phyloP scores from a whole-genome alignment of 2,113 vertebrate species.

The Corythoichthys intestinalis region DNA sequence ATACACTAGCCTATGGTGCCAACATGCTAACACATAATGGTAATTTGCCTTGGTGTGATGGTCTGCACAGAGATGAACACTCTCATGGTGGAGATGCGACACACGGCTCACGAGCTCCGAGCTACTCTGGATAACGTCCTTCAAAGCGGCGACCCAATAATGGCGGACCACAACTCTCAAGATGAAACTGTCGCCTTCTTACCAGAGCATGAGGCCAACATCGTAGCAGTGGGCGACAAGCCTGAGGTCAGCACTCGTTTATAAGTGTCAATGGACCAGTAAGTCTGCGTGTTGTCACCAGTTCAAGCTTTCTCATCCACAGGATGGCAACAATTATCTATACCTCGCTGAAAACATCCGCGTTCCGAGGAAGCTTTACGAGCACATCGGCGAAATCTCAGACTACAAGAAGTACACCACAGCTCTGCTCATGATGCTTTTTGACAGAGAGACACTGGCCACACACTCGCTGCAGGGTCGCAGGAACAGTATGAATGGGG shows the following conservation, averaged over 20 bases:
- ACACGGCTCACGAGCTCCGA: constrained; percentile 65
- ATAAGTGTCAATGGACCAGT: not conserved
- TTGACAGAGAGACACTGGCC: constrained; percentile 69
- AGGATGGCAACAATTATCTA: constrained; percentile 53
- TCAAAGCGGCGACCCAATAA: constrained; percentile 41
- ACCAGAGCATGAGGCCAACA: constrained; percentile 40
- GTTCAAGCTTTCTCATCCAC: not conserved
- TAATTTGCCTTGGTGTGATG: not conserved
- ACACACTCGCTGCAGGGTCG: constrained; percentile 71
- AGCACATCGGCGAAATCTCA: constrained; percentile 61
- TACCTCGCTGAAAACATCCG: constrained; percentile 59
- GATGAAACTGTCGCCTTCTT: constrained; percentile 49
- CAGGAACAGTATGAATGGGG: constrained; percentile 54
- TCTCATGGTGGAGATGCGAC: constrained; percentile 72
- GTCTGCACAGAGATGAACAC: constrained; percentile 66
- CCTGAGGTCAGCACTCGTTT: constrained; percentile 46
- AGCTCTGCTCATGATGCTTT: constrained; percentile 68
- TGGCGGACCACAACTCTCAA: constrained; percentile 32
- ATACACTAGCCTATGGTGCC: not conserved
- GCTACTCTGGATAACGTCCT: constrained; percentile 64
- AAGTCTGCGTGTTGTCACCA: not conserved
- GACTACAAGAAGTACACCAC: constrained; percentile 72
- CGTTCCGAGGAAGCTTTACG: constrained; percentile 65
- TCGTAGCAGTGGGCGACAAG: constrained; percentile 39
- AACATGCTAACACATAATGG: not conserved